Base-by-base conservation (phyloP, 2,797 vertebrate species). In the Sebastes reedi region DNA sequence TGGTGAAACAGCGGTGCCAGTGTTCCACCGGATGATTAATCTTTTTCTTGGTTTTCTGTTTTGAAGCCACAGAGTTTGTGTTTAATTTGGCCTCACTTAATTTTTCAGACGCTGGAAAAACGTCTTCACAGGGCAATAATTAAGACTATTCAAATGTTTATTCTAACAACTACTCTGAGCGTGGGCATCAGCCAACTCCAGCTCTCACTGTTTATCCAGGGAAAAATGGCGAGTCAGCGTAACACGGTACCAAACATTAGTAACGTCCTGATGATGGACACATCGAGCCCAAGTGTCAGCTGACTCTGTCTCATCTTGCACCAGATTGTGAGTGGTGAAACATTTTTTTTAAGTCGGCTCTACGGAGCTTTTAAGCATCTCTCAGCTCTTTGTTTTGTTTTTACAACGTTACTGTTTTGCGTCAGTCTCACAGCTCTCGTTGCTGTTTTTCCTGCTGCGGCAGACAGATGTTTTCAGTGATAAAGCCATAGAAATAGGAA, bases 121-220 rank as follows among this genome's bases (percentile, higher is more conserved):
- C 14, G 32, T 85, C 85, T 70, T 88, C 82, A 62, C 18, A 3
- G 55, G 74, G 87, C 71, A 82, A 71, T 87, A 87, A 88, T 90
- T 89, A 89, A 80, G 81, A 89, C 88, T 81, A 73, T 75, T 82
- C 84, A 86, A 83, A 88, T 88, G 87, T 92, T 88, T 89, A 74
- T 76, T 75, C 78, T 79, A 76, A 72, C 81, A 68, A 82, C 71
- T 34, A 20, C 52, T 74, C 20, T 52, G 36, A 87, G 84, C 34
- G 39, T 46, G 84, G 5, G 73, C 66, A 72, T 81, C 73, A 67
- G 79, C 77, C 75, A 72, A 68, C 58, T 75, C 39, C 81, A 78
- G 75, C 71, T 70, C 27, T 46, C 52, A 72, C 64, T 91, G 80
- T 92, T 94, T 92, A 81, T 84, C 87, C 83, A 87, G 79, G 76